Base-by-base conservation (phyloP, 30 jellyfish, hydroid and myxozoan genomes). In the Phacellophora camtschatica region DNA sequence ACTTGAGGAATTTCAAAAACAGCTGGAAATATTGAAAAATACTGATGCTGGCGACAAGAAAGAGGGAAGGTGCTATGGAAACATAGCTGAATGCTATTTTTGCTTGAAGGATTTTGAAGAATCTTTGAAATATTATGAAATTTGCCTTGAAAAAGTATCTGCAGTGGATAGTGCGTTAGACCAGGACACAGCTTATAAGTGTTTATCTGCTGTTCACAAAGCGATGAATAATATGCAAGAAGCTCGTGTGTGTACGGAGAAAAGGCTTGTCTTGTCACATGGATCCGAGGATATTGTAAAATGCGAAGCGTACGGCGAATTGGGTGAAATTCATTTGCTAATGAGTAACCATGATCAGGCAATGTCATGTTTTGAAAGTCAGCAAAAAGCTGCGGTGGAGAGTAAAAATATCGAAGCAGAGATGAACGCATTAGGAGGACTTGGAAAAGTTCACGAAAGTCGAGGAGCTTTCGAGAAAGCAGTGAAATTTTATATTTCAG, bases 191-290 rank as follows among this genome's bases (percentile, higher is more conserved):
- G 90, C 96, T 5, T 73, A 80, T 46, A 71, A 71, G 51, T 53
- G 85, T 22, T 83, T 91, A 7, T 35, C 85, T 16, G 29, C 81
- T 4, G 88, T 84, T 0, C 87, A 85, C 56, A 67, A 39, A 37
- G 82, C 95, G 15, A 61, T 77, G 82, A 85, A 80, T 18, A 66
- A 78, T 48, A 56, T 65, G 51, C 83, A 75, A 49, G 96, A 70
- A 69, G 98, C 98, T 10, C 84, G 92, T 23, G 91, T 93, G 41
- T 93, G 86, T 54, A 62, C 95, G 0, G 99, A 93, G 59, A 85
- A 93, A 84, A 82, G 99, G 72, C 86, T 93, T 23, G 90, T 86
- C 13, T 75, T 87, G 53, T 48, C 96, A 10, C 89, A 93, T 37
- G 99, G 86, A 27, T 84, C 76, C 31, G 83, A 87, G 61, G 88